Base-by-base conservation (phyloP, 2,888 invertebrate species). In the Andricus curvator region DNA sequence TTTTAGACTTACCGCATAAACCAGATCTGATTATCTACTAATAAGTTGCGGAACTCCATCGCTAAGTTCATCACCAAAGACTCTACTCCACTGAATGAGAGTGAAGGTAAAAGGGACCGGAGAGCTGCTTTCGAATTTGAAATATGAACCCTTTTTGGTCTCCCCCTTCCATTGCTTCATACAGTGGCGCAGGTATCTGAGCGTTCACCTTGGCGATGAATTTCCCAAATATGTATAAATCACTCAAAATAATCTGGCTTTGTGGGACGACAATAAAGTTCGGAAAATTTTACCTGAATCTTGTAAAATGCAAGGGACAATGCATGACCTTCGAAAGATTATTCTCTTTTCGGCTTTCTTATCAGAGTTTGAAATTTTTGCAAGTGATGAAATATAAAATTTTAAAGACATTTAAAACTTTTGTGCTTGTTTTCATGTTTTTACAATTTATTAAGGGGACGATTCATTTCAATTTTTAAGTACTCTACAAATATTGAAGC, bases 1-100 rank as follows among this genome's bases (percentile, higher is more conserved):
- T 33, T 48, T 22, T 33, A 13, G 33, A 74, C 74, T 74, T n/a
- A 74, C 74, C 74, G 51, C 74, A 33, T 25, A 74, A 56, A 74
- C 51, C 74, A 56, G 33, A 33, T 11, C 6, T 74, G 51, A 74
- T 56, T 56, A 33, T 29, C 74, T 51, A 74, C n/a, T 1, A 29
- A 0, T 62, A 62, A 29, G 33, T 74, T 33, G 29, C 51, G 56
- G 33, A 74, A 74, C n/a, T 74, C 74, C 74, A 74, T 74, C 37
- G 51, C 15, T 37, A n/a, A 33, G 29, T 33, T 33, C 29, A 56
- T 37, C 51, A 22, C 20, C 15, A 9, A 29, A 51, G n/a, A 70
- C 29, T 33, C 44, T 51, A 6, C 20, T 20, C 37, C 33, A 74
- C 29, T 29, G 74, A 33, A 56, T 56, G 74, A 74, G 11, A 68